Conservation (phyloP, 2,797 vertebrate genomes). For the Huso huso region DNA sequence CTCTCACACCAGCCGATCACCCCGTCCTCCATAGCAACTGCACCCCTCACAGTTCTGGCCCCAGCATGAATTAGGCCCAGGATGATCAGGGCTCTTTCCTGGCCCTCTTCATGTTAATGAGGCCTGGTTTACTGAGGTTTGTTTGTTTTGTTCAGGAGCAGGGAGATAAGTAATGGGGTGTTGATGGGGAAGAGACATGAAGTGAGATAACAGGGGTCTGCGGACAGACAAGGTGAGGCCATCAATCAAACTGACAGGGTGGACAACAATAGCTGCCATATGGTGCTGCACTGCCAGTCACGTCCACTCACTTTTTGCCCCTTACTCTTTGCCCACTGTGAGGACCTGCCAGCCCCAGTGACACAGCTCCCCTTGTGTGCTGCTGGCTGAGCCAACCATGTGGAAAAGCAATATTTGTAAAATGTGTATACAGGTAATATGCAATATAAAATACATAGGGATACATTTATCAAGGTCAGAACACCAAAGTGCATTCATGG, state of each 20-base stretch:
- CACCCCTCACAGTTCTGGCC: background rate
- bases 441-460: too few relatives aligned
- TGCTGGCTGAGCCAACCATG: too few relatives aligned
- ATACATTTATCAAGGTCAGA: too few relatives aligned
- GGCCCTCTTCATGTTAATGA: background rate
- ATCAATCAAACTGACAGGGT: background rate
- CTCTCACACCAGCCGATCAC: background rate
- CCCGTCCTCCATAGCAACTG: background rate
- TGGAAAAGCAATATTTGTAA: too few relatives aligned
- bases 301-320: background rate
- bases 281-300: background rate
- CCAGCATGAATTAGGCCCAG: background rate
- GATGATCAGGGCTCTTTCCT: background rate
- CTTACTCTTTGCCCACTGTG: too few relatives aligned
- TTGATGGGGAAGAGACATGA: background rate
- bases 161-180: background rate
- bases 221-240: background rate
- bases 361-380: too few relatives aligned
- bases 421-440: too few relatives aligned
- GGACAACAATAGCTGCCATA: background rate
- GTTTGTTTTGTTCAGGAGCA: background rate
- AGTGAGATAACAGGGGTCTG: background rate
- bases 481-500: too few relatives aligned
- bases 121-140: background rate
- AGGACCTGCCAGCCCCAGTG: too few relatives aligned